Base-by-base conservation (phyloP, 2,888 invertebrate species). In the Cosmia trapezina region DNA sequence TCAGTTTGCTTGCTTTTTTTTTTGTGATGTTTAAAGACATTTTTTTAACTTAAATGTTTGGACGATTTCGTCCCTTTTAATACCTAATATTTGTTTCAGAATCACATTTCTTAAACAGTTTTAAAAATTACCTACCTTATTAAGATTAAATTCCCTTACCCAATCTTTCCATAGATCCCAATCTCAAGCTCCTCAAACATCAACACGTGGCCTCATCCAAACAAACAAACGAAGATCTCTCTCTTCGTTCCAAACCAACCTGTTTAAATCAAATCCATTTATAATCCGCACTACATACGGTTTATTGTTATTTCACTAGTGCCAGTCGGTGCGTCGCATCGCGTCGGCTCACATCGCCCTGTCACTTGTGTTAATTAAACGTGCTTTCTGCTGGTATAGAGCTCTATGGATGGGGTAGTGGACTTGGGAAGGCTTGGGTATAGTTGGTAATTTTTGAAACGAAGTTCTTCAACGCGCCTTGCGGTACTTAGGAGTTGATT, bases 361-460 rank as follows among this genome's bases (percentile, higher is more conserved):
- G 95, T 95, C 95, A 95, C 93, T 95, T 93, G 91, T 94, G 95
- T 95, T 95, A 95, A 95, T 95, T 95, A 95, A 95, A 95, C 95
- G 94, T 91, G 92, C 91, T 89, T 83, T 86, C 84, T 84, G 74
- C 12, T 73, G 88, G 76, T 67, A 65, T 88, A 83, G 12, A 11
- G n/a, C 11, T 67, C 60, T 47, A 92, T 94, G 82, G 94, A 94
- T 90, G 80, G 59, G 89, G 17, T 78, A 70, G 9, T 45, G 41
- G 68, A 19, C 54, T 67, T 28, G 11, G 12, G 12, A 51, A 4
- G 33, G 0, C 33, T 74, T 68, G 57, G 12, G 19, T 1, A 2
- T 2, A 41, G 41, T 41, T 41, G 8, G 41, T 41, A 41, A 41
- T 41, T 41, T 41, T 37, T 37, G 6, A 3, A 28, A 28, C 28